Evolutionary conservation across 2,113 vertebrate genomes (phyloP).

Genomic region (Mungos mungo): DNA sequence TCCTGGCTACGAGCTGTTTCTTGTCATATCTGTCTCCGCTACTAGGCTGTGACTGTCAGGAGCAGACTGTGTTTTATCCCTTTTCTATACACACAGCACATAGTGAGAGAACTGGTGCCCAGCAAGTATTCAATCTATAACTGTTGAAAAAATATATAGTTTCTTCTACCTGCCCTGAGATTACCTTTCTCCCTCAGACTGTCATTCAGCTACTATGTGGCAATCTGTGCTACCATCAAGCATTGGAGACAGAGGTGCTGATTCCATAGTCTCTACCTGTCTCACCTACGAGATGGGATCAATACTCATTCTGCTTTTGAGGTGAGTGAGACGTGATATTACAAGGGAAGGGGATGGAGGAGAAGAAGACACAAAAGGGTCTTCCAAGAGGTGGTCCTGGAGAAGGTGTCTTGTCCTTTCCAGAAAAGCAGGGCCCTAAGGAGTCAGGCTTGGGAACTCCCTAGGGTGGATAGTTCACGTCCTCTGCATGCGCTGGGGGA

Average conservation of each 20-base stretch:
- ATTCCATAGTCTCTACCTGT: constrained; percentile 31
- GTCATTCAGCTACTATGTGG: constrained; percentile 9
- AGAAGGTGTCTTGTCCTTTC: neutral
- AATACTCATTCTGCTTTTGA: constrained; percentile 39
- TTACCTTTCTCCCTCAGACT: neutral
- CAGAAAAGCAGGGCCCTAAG: neutral
- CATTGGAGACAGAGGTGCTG: constrained; percentile 41
- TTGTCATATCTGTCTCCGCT: neutral
- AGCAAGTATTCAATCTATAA: constrained; percentile 35
- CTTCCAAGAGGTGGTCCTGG: neutral
- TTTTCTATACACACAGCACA: neutral
- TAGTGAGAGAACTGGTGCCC: neutral
- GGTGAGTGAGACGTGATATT: neutral
- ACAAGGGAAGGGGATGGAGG: neutral
- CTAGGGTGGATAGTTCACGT: too few species aligned
- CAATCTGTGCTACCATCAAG: neutral
- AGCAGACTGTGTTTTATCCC: neutral
- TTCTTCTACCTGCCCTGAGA: neutral
- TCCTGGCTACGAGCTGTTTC: neutral
- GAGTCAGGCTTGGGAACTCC: neutral
- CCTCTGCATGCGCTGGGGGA: neutral
- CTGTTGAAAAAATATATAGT: constrained; percentile 20
- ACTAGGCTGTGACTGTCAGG: neutral
- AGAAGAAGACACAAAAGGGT: neutral
- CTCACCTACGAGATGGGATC: constrained; percentile 12